phyloP scores from a whole-genome alignment of 2,113 vertebrate species.

The Syngnathoides biaculeatus region DNA sequence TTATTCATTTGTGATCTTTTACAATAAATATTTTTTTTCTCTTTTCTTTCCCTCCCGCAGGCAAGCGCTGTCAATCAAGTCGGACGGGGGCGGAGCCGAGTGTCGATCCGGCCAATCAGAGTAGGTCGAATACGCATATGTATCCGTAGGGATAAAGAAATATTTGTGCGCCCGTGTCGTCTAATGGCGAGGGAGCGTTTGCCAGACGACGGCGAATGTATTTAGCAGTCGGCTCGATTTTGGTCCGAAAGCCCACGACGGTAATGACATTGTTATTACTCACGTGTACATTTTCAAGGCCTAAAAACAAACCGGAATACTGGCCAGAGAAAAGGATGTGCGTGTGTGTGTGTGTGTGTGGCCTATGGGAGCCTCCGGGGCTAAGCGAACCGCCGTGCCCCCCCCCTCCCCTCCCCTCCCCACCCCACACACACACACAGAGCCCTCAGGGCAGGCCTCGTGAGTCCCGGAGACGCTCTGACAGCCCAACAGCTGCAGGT shows the following conservation, averaged over 20 bases:
- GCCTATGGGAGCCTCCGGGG: slow-evolving; percentile 60
- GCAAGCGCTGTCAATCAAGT: slow-evolving; percentile 15
- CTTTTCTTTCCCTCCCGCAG: not conserved
- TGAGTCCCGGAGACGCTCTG: slow-evolving; percentile 56
- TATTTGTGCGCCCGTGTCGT: too few relatives aligned
- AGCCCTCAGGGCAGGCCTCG: slow-evolving; percentile 33
- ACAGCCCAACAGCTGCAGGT: slow-evolving; percentile 66
- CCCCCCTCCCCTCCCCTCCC: too few relatives aligned
- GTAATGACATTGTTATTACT: too few relatives aligned
- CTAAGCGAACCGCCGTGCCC: slow-evolving; percentile 54
- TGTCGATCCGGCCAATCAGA: not conserved
- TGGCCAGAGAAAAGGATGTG: not conserved
- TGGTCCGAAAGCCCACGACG: not conserved
- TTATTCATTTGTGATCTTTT: not conserved
- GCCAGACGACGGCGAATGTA: too few relatives aligned
- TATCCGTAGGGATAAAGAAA: too few relatives aligned
- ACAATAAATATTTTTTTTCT: not conserved
- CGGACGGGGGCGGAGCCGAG: slow-evolving; percentile 25
- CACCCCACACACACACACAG: slow-evolving; percentile 23
- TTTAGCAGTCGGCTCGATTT: too few relatives aligned
- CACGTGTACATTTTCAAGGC: not conserved
- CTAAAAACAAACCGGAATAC: not conserved
- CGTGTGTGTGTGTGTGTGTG: slow-evolving; percentile 24
- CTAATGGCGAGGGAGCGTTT: not conserved
- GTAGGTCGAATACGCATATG: slow-evolving; percentile 21